Conservation (phyloP, 2,113 vertebrate species). For the Helogale parvula region DNA sequence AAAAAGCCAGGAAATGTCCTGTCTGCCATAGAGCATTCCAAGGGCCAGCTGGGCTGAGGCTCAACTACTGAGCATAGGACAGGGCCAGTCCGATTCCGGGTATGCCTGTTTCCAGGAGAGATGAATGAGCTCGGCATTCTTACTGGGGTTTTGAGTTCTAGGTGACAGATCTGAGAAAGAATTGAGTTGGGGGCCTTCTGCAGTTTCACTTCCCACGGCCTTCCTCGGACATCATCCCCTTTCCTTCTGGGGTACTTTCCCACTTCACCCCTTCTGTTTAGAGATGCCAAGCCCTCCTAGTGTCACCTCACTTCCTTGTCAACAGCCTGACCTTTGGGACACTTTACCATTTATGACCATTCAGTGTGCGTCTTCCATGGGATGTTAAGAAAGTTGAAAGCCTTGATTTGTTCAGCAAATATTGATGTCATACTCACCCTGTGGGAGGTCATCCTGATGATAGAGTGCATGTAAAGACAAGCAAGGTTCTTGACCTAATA, state of each 20-base stretch:
- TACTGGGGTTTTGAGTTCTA: background rate
- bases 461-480: background rate
- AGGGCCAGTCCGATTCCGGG: background rate
- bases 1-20: background rate
- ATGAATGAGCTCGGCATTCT: background rate
- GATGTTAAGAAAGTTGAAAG: background rate
- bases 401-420: conserved; percentile 6
- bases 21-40: background rate
- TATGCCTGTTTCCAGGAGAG: background rate
- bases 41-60: background rate
- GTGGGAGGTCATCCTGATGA: background rate
- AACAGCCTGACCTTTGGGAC: background rate
- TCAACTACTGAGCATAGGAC: background rate
- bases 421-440: background rate
- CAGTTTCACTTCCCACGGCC: background rate
- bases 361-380: background rate
- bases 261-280: background rate
- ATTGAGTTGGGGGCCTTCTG: background rate
- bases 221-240: background rate
- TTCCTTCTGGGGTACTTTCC: background rate
- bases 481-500: background rate
- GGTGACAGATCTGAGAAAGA: background rate
- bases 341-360: background rate
- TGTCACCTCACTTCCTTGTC: background rate
- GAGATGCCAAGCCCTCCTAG: background rate